Evolutionary conservation across 2,888 invertebrate species (phyloP), one percentile per base, ranked within the genome.

Genomic region (Lasius platythorax): DNA sequence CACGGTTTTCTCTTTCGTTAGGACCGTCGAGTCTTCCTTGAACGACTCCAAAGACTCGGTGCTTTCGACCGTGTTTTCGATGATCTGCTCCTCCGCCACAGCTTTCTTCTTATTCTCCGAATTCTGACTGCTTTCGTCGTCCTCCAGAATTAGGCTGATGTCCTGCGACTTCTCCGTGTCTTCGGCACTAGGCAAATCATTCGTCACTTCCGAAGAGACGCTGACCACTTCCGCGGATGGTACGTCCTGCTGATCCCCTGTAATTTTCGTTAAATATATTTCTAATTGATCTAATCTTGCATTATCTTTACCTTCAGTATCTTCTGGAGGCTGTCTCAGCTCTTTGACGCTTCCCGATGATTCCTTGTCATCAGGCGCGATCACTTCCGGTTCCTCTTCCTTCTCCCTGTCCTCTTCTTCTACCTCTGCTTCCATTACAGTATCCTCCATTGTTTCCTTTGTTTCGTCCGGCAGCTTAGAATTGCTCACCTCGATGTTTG

Each of bases 401-500:
- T 92, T 93, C 8, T 88, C 91, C 23, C 88, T 87, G 33, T 90
- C 89, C 61, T 92, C 92, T 68, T 94, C 93, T 64, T 92, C 78
- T 15, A 82, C 28, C 11, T 72, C 86, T 40, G 90, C 89, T 58
- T 92, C 92, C 73, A 93, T 93, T 63, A 92, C 64, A 12, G 70
- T 53, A 9, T 83, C 74, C 23, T 87, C 82, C 5, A 79, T 56
- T 9, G 67, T n/a, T 40, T 92, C 84, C 64, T 82, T 89, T n/a
- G 64, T 50, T 12, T 84, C 82, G 4, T 78, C 79, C 12, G 40
- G 40, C 33, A 95, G 94, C 85, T 95, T 94, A 1, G 94, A 94
- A 75, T 95, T 94, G 28, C 93, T 94, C 58, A 95, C 95, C 87
- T 95, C 95, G 3, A 95, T 95, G 18, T 73, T 79, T n/a, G 46